Evolutionary conservation across 2,113 vertebrate species (phyloP).

Genomic region (Microcebus lehilahytsara): DNA sequence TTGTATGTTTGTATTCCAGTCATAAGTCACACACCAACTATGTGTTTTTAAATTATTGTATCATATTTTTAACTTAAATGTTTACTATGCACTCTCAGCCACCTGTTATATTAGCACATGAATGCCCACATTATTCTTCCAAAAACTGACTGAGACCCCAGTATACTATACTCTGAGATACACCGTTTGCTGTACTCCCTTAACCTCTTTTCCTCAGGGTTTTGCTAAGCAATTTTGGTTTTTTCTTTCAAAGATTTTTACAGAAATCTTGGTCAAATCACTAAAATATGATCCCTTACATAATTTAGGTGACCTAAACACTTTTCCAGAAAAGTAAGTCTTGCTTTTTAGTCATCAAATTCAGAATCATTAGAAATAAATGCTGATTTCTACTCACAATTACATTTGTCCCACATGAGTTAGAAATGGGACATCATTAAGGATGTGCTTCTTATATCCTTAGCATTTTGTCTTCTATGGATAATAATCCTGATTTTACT

Average conservation of each 20-base stretch:
- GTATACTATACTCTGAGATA: not conserved
- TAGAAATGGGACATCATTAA: not conserved
- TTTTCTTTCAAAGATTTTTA: constrained; percentile 18
- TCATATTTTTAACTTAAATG: not conserved
- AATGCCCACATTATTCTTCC: not conserved
- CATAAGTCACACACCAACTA: not conserved
- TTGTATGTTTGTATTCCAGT: not conserved
- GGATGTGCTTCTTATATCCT: not conserved
- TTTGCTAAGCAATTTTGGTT: not conserved
- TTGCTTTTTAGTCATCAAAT: not conserved
- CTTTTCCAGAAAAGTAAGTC: not conserved
- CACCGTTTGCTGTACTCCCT: not conserved
- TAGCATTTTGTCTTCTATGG: not conserved
- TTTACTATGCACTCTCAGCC: not conserved
- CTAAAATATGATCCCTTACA: not conserved
- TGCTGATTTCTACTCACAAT: not conserved
- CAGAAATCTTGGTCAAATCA: constrained; percentile 14
- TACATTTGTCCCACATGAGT: not conserved
- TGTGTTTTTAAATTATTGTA: not conserved
- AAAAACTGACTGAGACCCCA: not conserved
- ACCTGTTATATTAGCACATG: not conserved
- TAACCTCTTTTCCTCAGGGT: not conserved
- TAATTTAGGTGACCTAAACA: constrained; percentile 24
- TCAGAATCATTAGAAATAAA: not conserved
- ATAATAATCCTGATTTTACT: not conserved